A percentile compares a stretch with the other conserved stretches of the same genome.
phyloP scores from a whole-genome alignment of 2,797 vertebrate species.

The Pogoniulus pusillus region DNA sequence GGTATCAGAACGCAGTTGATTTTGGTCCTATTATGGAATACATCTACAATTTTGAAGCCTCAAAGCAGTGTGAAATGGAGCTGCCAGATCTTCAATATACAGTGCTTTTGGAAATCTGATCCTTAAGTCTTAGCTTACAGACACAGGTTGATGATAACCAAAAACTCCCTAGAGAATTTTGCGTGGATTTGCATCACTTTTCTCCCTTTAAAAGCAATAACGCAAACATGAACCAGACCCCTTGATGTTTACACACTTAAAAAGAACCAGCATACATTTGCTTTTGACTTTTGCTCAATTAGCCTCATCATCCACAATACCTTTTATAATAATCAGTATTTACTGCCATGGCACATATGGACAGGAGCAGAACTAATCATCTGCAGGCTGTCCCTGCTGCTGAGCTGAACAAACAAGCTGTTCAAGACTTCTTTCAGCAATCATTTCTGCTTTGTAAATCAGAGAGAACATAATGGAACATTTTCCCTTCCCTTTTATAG shows the following conservation, averaged over 20 bases:
- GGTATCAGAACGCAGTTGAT: background rate
- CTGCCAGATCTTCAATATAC: background rate
- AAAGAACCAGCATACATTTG: background rate
- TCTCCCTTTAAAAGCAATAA: background rate
- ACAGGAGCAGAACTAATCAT: background rate
- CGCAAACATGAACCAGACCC: background rate
- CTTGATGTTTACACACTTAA: background rate
- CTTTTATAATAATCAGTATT: slow-evolving; percentile 8
- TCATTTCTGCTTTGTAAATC: background rate
- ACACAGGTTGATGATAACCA: background rate
- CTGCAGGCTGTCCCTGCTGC: background rate
- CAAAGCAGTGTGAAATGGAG: background rate
- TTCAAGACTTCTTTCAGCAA: background rate
- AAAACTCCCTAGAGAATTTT: background rate
- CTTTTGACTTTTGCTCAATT: slow-evolving; percentile 17
- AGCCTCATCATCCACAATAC: background rate
- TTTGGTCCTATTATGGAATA: background rate
- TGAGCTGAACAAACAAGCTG: background rate
- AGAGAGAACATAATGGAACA: background rate
- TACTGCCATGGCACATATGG: background rate
- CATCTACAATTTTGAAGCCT: slow-evolving; percentile 15
- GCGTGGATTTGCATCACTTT: background rate
- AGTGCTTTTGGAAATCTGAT: background rate
- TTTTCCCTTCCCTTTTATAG: background rate
- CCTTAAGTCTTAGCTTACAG: background rate